Base-by-base conservation (phyloP, 2,113 vertebrate genomes). In the Ciconia stormi region DNA sequence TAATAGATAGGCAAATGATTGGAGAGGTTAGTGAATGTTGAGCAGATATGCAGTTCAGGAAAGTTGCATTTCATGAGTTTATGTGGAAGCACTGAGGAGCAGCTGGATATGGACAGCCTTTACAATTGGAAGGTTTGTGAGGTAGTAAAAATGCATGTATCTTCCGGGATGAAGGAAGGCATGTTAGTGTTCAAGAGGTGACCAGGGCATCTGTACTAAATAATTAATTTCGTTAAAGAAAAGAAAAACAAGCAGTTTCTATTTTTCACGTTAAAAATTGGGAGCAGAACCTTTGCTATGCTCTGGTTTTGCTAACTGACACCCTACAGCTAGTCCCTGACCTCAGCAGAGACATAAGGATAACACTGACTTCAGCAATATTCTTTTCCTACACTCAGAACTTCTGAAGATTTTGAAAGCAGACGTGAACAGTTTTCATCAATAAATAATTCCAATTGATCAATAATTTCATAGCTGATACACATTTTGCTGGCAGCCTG, bases 181-280 rank as follows among this genome's bases (percentile, higher is more conserved):
- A 40, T 12, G 21, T 67, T 44, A 73, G 5, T 30, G 25, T 50
- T 71, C 53, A 46, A 74, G 72, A 90, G 69, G 52, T 82, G 50
- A 66, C 32, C 46, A 82, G 15, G 16, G 23, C 38, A 77, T 12
- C 52, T 55, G 14, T 25, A 71, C n/a, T 46, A 38, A 87, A 84
- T 52, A 95, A 90, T 80, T 63, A 95, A 49, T 25, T 72, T 67
- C 27, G 61, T 50, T 81, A 66, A 89, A 63, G 23, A 69, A 34
- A 70, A 61, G 23, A 91, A 90, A 84, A 71, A 1, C 21, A 89
- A 90, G 17, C 16, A 61, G 29, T 86, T 95, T 88, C 71, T 56
- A 49, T 82, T 93, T 90, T 85, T 89, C 46, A 58, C 66, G 15
- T 62, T 58, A 77, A 86, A 97, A 95, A 90, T 38, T 30, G n/a